Evolutionary conservation across 2,797 vertebrate genomes (phyloP).

Genomic region (Bovichtus variegatus): DNA sequence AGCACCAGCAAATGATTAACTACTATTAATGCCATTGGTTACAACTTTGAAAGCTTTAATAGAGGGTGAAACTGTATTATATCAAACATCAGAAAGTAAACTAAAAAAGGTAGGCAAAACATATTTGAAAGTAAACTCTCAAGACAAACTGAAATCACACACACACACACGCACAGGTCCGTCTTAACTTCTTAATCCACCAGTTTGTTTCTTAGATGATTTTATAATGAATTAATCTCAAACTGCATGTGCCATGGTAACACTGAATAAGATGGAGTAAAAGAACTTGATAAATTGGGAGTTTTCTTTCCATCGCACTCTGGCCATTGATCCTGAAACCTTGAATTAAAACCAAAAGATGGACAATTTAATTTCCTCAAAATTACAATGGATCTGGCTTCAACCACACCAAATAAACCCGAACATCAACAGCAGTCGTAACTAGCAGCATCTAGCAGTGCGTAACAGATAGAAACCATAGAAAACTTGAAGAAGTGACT

Average conservation of each 20-base stretch:
- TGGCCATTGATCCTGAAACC: neutral
- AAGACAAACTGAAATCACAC: too few relatives aligned
- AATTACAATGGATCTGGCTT: constrained; percentile 45
- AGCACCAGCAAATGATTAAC: too few relatives aligned
- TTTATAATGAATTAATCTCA: neutral
- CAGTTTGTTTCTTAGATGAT: neutral
- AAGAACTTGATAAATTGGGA: too few relatives aligned
- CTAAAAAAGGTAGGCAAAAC: too few relatives aligned
- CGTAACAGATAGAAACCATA: constrained; percentile 24
- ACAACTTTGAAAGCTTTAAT: too few relatives aligned
- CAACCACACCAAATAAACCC: constrained; percentile 3
- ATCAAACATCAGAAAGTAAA: too few relatives aligned
- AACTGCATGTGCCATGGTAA: neutral
- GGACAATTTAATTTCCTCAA: constrained; percentile 39
- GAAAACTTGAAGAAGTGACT: constrained; percentile 19
- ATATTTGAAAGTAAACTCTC: too few relatives aligned
- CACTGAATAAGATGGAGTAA: neutral
- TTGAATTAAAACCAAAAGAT: neutral
- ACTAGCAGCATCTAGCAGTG: neutral
- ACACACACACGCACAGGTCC: too few relatives aligned
- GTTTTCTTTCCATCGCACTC: neutral
- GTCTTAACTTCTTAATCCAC: neutral
- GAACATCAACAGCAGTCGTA: constrained; percentile 6
- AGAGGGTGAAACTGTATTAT: too few relatives aligned
- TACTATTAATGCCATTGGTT: too few relatives aligned